These are phyloP conservation scores for Heliopora coerulea DNA, from an alignment of 92 coral and sea anemone genomes.

Conservation along the genomic window DNA sequence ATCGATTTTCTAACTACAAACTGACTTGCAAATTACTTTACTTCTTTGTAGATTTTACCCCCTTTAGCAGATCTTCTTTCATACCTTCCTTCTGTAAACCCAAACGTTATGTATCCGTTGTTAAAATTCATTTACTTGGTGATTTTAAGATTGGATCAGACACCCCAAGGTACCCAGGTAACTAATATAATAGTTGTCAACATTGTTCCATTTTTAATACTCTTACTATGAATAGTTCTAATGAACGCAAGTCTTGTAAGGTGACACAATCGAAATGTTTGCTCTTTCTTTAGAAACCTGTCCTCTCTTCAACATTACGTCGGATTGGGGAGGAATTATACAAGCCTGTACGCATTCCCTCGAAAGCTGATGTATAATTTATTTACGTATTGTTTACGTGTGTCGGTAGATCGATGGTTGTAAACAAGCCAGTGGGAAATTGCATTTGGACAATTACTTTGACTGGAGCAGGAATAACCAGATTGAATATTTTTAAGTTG, in stretches of 20 bases:
- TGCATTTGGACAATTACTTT: too few species aligned
- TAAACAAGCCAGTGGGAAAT: too few species aligned
- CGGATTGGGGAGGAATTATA: constrained; percentile 92
- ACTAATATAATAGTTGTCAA: neutral
- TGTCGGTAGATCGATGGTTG: too few species aligned
- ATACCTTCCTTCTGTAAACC: constrained; percentile 77
- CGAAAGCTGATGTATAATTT: too few species aligned
- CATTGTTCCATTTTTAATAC: too few species aligned
- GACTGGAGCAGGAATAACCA: too few species aligned
- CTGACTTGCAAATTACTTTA: neutral
- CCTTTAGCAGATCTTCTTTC: constrained; percentile 86
- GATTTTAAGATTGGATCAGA: constrained; percentile 84
- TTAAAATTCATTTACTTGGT: constrained; percentile 93
- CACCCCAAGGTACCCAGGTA: constrained; percentile 90
- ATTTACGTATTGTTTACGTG: too few species aligned
- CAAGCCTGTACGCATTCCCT: too few species aligned
- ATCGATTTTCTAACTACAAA: neutral
- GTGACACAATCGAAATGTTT: too few species aligned
- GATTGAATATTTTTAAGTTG: too few species aligned
- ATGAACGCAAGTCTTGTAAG: too few species aligned
- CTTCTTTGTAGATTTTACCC: constrained; percentile 75
- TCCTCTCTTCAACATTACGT: constrained; percentile 87
- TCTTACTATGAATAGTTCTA: too few species aligned
- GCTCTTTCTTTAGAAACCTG: constrained; percentile 80
- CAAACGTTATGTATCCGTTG: constrained; percentile 82